A percentile compares a stretch with the other conserved stretches of the same genome.
Evolutionary conservation across 2,113 vertebrate genomes (phyloP).

Genomic region (Dipodomys merriami): DNA sequence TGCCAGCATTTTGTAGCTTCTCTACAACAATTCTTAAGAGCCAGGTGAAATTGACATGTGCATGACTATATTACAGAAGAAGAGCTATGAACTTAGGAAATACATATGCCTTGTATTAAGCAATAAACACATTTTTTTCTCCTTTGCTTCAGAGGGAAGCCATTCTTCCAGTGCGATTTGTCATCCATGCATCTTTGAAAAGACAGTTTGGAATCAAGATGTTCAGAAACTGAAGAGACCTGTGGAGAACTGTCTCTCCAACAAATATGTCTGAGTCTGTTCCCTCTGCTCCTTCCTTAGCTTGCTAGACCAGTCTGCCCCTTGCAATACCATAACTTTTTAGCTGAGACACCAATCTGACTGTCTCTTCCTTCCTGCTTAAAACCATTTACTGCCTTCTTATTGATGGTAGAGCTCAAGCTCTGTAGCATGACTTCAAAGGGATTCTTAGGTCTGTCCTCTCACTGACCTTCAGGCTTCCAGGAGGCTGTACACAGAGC

Average conservation of each 20-base stretch:
- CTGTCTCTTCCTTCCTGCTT: not conserved
- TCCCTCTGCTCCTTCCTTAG: not conserved
- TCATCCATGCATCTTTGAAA: not conserved
- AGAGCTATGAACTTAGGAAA: not conserved
- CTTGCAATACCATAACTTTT: not conserved
- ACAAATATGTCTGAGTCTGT: not conserved
- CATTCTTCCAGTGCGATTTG: not conserved
- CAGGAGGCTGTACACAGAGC: not conserved
- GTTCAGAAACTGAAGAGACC: not conserved
- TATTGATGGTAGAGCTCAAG: not conserved
- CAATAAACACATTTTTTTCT: not conserved
- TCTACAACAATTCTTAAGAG: not conserved
- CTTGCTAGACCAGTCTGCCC: not conserved
- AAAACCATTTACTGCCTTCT: not conserved
- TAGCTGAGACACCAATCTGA: not conserved
- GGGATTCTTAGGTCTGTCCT: not conserved
- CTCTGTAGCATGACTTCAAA: not conserved
- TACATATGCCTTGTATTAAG: not conserved
- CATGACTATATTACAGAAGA: not conserved
- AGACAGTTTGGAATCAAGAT: not conserved
- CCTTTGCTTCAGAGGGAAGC: not conserved
- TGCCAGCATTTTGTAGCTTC: not conserved
- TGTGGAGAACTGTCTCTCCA: not conserved
- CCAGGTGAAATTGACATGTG: not conserved
- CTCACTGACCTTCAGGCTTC: not conserved